Evolutionary conservation across 2,797 vertebrate species (phyloP), one percentile per base, ranked within the genome.

Genomic region (Scomberomorus guttatus): DNA sequence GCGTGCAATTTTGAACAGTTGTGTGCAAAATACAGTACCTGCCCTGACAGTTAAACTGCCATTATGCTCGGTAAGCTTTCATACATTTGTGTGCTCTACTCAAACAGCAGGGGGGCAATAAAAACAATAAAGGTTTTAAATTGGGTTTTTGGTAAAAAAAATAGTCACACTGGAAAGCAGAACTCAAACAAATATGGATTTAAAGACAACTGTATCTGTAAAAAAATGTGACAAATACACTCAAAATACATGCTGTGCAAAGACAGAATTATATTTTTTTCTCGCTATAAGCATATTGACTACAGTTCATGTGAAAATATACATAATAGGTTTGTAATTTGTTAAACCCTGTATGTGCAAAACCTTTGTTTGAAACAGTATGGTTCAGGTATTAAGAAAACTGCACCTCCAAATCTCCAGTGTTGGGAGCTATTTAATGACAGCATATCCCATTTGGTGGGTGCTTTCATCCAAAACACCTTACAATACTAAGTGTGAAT

Each of bases 21-120:
- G 58, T 24, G 48, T 68, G 51, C 65, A 66, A 71, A 64, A 79
- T 76, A 32, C 29, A 32, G 29, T 32, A 92, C 83, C 85, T 89
- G 79, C 64, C 48, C 55, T 46, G 61, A 66, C 12, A 29, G 46
- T 34, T 65, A 59, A 73, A 68, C 4, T 70, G 42, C 52, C 51
- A 72, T 73, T 63, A 58, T 82, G 72, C 80, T 57, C 27, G 15
- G 50, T 67, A 54, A 75, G 66, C 52, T 27, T 77, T 77, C 15
- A 71, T 14, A 22, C 57, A 54, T 84, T 37, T 62, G 15, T 27
- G 9, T n/a, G 11, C 70, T 67, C 72, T 46, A 60, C 29, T 64
- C 15, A 58, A 58, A 48, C 63, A 70, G 48, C 62, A 37, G 20
- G 8, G 42, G 29, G 46, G 50, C 54, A 34, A 48, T 22, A 50